These are phyloP conservation scores for Reticulitermes lucifugus DNA, from an alignment of 2,888 invertebrate species.

Conservation along the genomic window DNA sequence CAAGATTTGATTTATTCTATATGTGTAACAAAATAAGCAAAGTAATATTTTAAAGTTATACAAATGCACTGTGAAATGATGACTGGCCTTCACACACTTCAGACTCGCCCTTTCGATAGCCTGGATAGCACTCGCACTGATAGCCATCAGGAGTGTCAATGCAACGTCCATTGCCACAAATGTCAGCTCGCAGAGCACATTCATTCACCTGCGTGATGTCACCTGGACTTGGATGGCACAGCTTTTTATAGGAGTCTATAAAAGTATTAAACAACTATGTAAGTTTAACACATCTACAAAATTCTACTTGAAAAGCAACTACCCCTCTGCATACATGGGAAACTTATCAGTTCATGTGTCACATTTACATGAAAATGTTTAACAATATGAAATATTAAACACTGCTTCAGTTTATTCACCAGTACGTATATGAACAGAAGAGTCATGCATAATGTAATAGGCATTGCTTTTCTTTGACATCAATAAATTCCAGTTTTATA, in stretches of 20 bases:
- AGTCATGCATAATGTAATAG: too few species aligned
- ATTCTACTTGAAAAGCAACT: too few species aligned
- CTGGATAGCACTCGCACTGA: constrained; percentile 81
- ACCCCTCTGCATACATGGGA: too few species aligned
- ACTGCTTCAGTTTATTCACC: too few species aligned
- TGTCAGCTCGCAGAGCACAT: constrained; percentile 79
- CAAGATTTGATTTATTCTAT: neutral
- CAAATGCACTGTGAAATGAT: constrained; percentile 5
- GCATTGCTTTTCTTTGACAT: too few species aligned
- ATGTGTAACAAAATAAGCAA: neutral
- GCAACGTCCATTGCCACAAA: constrained; percentile 78
- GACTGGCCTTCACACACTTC: constrained; percentile 68
- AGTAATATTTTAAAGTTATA: neutral
- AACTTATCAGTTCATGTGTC: too few species aligned
- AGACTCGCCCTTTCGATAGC: constrained; percentile 68
- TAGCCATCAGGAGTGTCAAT: constrained; percentile 81
- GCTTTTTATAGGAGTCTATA: constrained; percentile 71
- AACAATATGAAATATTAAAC: too few species aligned
- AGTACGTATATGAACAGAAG: too few species aligned
- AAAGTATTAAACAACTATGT: constrained; percentile 50
- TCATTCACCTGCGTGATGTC: constrained; percentile 72
- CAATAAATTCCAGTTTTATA: too few species aligned
- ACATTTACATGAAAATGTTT: too few species aligned
- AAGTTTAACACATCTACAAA: too few species aligned
- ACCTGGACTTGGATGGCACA: constrained; percentile 63